Evolutionary conservation across 2,113 vertebrate genomes (phyloP).

Genomic region (Ginglymostoma cirratum): DNA sequence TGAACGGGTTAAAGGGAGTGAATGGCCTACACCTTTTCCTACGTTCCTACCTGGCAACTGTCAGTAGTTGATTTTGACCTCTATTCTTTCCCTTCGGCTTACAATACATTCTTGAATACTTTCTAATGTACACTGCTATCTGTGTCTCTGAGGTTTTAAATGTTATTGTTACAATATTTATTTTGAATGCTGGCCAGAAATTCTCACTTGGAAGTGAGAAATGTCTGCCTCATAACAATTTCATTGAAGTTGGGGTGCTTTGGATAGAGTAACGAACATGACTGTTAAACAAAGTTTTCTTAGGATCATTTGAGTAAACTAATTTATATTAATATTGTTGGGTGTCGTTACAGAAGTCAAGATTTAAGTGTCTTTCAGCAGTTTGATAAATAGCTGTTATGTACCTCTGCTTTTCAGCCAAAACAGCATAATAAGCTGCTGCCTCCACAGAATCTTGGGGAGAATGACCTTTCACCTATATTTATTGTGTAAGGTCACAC

Average conservation of each 20-base stretch:
- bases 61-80: neutral
- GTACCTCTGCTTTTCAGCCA: neutral
- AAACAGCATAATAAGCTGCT: neutral
- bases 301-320: neutral
- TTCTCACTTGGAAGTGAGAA: neutral
- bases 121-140: neutral
- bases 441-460: neutral
- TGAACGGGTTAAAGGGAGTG: too few relatives aligned
- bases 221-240: neutral
- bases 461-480: conserved; percentile 14
- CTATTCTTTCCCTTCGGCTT: neutral
- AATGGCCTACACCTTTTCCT: too few relatives aligned
- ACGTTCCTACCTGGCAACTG: too few relatives aligned
- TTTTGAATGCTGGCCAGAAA: neutral
- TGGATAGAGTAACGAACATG: neutral
- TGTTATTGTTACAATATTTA: neutral
- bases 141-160: neutral
- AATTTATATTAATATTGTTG: neutral
- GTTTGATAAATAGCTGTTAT: too few relatives aligned
- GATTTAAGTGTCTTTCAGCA: neutral
- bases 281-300: neutral
- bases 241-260: neutral
- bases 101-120: neutral
- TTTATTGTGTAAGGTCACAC: neutral
- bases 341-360: neutral